Percentiles rank a stretch among this genome's conserved stretches.
phyloP scores from a whole-genome alignment of 2,113 vertebrate genomes.

The Eupsittula cactorum region DNA sequence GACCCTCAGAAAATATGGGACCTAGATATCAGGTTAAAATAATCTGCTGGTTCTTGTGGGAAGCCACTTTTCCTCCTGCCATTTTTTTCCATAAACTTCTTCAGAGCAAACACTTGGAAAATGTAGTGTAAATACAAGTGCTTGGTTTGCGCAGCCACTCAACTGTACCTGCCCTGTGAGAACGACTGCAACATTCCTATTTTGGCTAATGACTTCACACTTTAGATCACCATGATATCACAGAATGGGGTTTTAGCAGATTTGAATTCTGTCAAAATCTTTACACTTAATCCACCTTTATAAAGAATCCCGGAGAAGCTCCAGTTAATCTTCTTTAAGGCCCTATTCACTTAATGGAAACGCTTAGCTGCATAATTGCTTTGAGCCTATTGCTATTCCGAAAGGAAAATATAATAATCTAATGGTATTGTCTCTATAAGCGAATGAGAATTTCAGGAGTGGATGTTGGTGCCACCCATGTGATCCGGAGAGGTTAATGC shows the following conservation, averaged over 20 bases:
- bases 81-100: neutral
- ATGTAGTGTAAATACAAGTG: neutral
- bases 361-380: constrained; percentile 84
- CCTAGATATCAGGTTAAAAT: neutral
- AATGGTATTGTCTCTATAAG: constrained; percentile 89
- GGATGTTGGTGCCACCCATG: constrained; percentile 86
- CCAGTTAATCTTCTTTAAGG: constrained; percentile 84
- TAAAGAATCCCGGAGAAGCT: constrained; percentile 52
- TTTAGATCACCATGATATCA: constrained; percentile 42
- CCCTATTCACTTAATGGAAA: constrained; percentile 82
- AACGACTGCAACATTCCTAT: neutral
- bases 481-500: constrained; percentile 99
- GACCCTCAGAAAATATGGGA: neutral
- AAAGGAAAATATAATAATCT: constrained; percentile 90
- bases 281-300: constrained; percentile 45
- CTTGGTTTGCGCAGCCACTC: neutral
- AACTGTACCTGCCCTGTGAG: neutral
- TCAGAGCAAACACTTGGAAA: neutral
- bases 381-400: constrained; percentile 80
- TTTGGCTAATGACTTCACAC: constrained; percentile 23
- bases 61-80: neutral
- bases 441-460: constrained; percentile 87
- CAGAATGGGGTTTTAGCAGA: constrained; percentile 34
- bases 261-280: constrained; percentile 69
- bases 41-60: neutral